These are phyloP conservation scores for Diuraphis noxia DNA, from an alignment of 1,140 invertebrate genomes.

Conservation along the genomic window DNA sequence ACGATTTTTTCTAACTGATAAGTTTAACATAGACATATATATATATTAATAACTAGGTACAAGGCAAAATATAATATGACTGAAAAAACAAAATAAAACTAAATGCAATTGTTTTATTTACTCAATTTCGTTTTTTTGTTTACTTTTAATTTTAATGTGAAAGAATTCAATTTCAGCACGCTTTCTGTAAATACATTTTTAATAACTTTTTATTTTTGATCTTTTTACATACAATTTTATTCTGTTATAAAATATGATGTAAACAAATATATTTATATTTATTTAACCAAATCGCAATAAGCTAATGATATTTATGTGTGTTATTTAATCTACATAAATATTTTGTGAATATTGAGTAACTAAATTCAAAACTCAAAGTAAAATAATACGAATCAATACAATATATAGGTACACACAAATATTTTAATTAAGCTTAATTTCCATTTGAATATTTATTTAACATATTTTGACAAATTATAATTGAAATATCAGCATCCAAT, in stretches of 20 bases:
- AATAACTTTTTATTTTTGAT: not conserved
- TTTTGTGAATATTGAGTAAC: too few species aligned
- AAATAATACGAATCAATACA: not conserved
- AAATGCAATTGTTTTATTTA: not conserved
- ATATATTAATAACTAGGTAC: not conserved
- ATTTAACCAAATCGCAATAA: not conserved
- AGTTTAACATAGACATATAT: not conserved
- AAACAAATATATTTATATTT: not conserved
- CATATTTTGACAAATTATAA: not conserved
- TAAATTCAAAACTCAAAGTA: not conserved
- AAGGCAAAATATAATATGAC: not conserved
- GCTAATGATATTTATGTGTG: not conserved
- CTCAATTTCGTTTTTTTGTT: not conserved
- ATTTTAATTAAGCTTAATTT: conserved; percentile 10
- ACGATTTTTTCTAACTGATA: not conserved
- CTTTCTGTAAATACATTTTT: not conserved
- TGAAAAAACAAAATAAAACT: not conserved
- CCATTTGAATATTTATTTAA: not conserved
- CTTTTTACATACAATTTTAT: not conserved
- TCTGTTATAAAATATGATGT: not conserved
- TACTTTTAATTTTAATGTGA: not conserved
- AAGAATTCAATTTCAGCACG: not conserved
- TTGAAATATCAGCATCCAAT: not conserved
- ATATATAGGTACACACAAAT: not conserved
- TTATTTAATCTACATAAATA: not conserved